Conservation (phyloP, 2,888 invertebrate species). For the Agrypnus murinus region DNA sequence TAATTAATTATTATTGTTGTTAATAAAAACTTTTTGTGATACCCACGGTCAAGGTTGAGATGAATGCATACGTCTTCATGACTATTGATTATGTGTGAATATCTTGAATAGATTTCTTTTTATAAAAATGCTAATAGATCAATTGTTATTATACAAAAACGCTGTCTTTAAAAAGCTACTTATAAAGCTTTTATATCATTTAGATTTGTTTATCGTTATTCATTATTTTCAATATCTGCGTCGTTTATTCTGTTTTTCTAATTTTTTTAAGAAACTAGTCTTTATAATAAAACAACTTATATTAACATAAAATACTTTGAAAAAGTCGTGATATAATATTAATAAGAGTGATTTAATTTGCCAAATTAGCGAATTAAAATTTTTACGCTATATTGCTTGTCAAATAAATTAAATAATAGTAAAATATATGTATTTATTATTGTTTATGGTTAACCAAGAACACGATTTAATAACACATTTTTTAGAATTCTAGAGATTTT, state of each 20-base stretch:
- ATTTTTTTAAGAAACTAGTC: background rate
- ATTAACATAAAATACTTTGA: background rate
- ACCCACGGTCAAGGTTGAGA: conserved; percentile 15
- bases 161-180: too few relatives aligned
- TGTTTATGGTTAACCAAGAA: background rate
- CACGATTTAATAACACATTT: background rate
- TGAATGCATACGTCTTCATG: background rate
- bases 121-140: too few relatives aligned
- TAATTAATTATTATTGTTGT: background rate
- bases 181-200: conserved; percentile 14
- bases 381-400: too few relatives aligned
- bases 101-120: background rate
- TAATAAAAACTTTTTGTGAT: background rate
- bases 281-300: background rate
- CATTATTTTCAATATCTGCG: background rate
- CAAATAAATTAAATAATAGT: too few relatives aligned
- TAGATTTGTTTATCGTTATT: conserved; percentile 13
- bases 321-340: conserved; percentile 7
- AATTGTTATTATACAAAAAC: too few relatives aligned
- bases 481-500: background rate
- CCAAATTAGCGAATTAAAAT: too few relatives aligned
- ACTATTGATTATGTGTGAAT: background rate
- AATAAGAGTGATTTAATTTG: conserved; percentile 18
- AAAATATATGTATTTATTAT: too few relatives aligned
- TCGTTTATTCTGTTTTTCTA: conserved; percentile 9